Conservation (phyloP, 2,797 vertebrate genomes). For the Onychomys leucogaster region DNA sequence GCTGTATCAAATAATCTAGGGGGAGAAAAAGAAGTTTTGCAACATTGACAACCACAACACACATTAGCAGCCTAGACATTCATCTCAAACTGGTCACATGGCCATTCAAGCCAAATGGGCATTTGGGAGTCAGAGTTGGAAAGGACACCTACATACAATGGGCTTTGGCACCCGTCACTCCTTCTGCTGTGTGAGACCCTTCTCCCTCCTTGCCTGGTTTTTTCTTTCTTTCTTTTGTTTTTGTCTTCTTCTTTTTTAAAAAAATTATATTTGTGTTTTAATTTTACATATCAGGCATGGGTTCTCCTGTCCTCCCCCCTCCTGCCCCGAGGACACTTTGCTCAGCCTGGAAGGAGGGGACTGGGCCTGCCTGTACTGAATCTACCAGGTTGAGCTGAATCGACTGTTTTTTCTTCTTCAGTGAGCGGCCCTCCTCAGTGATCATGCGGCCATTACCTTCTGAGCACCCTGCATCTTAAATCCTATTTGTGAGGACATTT, state of each 20-base stretch:
- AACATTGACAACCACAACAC: neutral
- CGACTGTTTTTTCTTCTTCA: neutral
- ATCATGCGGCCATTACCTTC: neutral
- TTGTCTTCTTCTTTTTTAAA: too few species aligned
- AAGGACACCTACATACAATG: neutral
- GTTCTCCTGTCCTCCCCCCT: too few species aligned
- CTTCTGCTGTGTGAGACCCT: neutral
- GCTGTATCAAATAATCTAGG: neutral
- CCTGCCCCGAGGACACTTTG: too few species aligned
- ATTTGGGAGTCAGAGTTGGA: neutral
- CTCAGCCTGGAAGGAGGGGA: too few species aligned
- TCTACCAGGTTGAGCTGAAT: too few species aligned
- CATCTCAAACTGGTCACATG: neutral
- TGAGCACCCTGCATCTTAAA: neutral
- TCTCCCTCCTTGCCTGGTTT: neutral
- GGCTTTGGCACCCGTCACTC: neutral
- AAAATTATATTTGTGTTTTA: too few species aligned
- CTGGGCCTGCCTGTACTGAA: too few species aligned
- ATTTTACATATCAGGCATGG: too few species aligned
- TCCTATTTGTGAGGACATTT: neutral
- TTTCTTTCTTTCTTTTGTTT: too few species aligned
- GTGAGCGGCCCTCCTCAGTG: neutral
- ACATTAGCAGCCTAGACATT: neutral
- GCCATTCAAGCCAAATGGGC: slow-evolving; percentile 4
- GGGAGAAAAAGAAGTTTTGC: slow-evolving; percentile 36